A percentile compares a stretch with the other conserved stretches of the same genome.
phyloP scores from a whole-genome alignment of 2,888 invertebrate genomes.

The Drosophila emarginata region DNA sequence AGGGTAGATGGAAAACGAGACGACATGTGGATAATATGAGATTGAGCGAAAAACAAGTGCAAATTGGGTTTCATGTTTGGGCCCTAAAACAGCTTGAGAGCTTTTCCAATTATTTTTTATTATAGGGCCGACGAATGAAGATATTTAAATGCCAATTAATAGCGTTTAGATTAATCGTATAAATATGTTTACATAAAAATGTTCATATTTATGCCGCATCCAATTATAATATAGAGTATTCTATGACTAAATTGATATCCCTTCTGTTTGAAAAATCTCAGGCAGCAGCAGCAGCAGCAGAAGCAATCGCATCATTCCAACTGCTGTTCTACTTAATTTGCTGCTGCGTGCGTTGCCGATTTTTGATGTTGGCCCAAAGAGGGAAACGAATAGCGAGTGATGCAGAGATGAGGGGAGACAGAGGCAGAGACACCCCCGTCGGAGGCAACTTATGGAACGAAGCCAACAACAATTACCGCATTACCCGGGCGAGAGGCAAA shows the following conservation, averaged over 20 bases:
- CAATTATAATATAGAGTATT: conserved; percentile 12
- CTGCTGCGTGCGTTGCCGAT: conserved; percentile 74
- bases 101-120: too few relatives aligned
- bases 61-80: too few relatives aligned
- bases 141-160: neutral
- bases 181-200: neutral
- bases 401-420: conserved; percentile 18
- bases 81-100: too few relatives aligned
- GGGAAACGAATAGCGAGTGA: conserved; percentile 20
- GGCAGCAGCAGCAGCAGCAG: conserved; percentile 28
- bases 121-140: too few relatives aligned
- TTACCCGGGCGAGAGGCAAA: conserved; percentile 64
- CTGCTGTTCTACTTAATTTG: conserved; percentile 76
- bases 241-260: neutral
- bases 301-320: conserved; percentile 45
- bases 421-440: conserved; percentile 19
- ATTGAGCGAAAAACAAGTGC: too few relatives aligned
- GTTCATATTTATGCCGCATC: neutral
- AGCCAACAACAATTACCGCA: conserved; percentile 74
- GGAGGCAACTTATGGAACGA: conserved; percentile 12
- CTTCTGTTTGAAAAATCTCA: conserved; percentile 43
- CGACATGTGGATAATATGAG: neutral
- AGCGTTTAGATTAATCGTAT: neutral
- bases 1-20: neutral
- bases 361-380: conserved; percentile 35